Base-by-base conservation (phyloP, 2,888 invertebrate species). In the Netelia melanura region DNA sequence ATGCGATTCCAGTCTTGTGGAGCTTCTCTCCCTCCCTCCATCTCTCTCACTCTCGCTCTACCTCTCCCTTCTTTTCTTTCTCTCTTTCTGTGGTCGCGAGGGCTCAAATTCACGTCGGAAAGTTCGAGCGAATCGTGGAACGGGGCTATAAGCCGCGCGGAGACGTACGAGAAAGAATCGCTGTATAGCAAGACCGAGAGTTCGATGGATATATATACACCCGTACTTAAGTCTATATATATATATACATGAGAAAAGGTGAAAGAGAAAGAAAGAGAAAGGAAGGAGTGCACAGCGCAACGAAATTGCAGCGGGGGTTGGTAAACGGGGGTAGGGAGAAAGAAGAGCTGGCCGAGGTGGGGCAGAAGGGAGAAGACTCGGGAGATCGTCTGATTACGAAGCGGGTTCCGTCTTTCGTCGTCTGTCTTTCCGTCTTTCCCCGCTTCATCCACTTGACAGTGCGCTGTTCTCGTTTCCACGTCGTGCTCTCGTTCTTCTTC, bases 371-470 rank as follows among this genome's bases (percentile, higher is more conserved):
- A 86, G 83, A 89, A 88, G 86, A 88, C 86, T 90, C 86, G 86
- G 85, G 87, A 86, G 91, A 91, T 91, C 89, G 88, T 89, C 90
- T 92, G 92, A 93, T 93, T 93, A 91, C 91, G 91, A 74, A 75
- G 89, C 89, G 88, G 90, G 89, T 91, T 91, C 89, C 91, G 91
- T 92, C 93, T 93, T 93, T 91, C 90, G 89, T 87, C 90, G 90
- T 92, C 92, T 90, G 83, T 89, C 87, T 88, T 77, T 88, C 87
- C 86, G 83, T 81, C 86, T 87, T 84, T 84, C 86, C 75, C 80
- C 90, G 89, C 91, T 93, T 93, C 93, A 93, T 93, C 93, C 93
- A 91, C 92, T 92, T 89, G 91, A 91, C 89, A 84, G 78, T 88
- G 89, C 75, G 71, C 78, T 82, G 85, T 80, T 85, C 85, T 83